These are phyloP conservation scores for Metaphire vulgaris DNA, from an alignment of 1,140 invertebrate species.

Conservation along the genomic window DNA sequence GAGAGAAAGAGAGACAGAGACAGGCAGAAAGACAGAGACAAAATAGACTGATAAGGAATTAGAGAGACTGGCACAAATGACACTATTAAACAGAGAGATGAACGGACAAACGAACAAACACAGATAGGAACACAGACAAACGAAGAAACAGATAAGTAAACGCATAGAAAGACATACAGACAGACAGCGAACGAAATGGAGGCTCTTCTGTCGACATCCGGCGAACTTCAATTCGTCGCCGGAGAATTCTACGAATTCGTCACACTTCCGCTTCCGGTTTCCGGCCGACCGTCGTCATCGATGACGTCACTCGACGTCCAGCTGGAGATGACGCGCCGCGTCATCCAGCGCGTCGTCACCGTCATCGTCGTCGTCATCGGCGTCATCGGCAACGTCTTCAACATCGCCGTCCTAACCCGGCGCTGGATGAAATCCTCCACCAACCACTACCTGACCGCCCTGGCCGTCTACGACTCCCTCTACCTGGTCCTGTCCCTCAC, in stretches of 20 bases:
- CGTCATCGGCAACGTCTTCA: slow-evolving; percentile 40
- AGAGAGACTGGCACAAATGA: too few relatives aligned
- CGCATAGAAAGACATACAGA: not conserved
- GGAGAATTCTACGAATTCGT: too few relatives aligned
- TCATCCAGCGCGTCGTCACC: slow-evolving; percentile 35
- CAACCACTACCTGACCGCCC: slow-evolving; percentile 65
- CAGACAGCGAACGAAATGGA: not conserved
- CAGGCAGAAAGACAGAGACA: too few relatives aligned
- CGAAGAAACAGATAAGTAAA: not conserved
- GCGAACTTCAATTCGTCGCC: too few relatives aligned
- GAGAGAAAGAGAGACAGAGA: too few relatives aligned
- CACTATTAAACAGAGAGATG: not conserved
- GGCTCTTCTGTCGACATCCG: too few relatives aligned
- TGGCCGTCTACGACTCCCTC: slow-evolving; percentile 66
- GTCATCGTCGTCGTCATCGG: slow-evolving; percentile 38
- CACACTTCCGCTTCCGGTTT: not conserved
- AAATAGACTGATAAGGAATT: too few relatives aligned
- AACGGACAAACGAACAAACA: not conserved
- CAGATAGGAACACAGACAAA: not conserved
- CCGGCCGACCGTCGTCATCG: not conserved
- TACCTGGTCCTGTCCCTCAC: slow-evolving; percentile 63
- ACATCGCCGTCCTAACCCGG: slow-evolving; percentile 60
- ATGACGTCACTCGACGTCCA: not conserved
- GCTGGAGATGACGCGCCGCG: slow-evolving; percentile 25
- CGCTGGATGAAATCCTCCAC: slow-evolving; percentile 67